These are phyloP conservation scores for Dipodomys spectabilis DNA, from an alignment of 2,113 vertebrate species.

Conservation along the genomic window DNA sequence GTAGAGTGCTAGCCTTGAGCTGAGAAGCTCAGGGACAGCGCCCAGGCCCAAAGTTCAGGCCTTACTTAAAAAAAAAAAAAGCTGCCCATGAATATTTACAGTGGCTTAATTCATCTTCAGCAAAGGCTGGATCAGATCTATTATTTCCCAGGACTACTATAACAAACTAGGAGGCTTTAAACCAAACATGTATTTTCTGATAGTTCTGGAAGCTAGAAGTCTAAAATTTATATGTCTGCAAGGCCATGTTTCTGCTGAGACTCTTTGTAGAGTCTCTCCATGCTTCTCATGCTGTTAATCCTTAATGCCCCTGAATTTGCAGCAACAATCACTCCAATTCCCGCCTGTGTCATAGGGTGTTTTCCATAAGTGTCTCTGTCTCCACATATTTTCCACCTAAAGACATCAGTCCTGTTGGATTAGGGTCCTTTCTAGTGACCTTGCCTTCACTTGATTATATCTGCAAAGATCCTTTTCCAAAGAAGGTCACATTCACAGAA, in stretches of 20 bases:
- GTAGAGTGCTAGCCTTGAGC: too few species aligned
- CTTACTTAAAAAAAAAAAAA: not conserved
- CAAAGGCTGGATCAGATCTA: not conserved
- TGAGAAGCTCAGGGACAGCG: too few species aligned
- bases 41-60: too few species aligned
- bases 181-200: not conserved
- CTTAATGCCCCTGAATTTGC: not conserved
- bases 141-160: not conserved
- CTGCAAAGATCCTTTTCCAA: constrained; percentile 28
- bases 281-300: not conserved
- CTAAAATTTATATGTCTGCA: not conserved
- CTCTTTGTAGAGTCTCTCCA: not conserved
- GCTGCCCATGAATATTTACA: not conserved
- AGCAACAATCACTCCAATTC: not conserved
- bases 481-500: not conserved
- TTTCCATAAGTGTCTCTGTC: not conserved
- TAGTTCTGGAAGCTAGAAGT: not conserved
- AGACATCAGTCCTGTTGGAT: not conserved
- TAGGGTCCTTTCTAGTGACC: not conserved
- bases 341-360: not conserved
- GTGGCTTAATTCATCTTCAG: not conserved
- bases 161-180: not conserved
- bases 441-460: not conserved
- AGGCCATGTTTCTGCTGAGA: not conserved
- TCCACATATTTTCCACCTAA: not conserved